These are phyloP conservation scores for Microtus californicus DNA, from an alignment of 2,797 vertebrate species.

Conservation along the genomic window DNA sequence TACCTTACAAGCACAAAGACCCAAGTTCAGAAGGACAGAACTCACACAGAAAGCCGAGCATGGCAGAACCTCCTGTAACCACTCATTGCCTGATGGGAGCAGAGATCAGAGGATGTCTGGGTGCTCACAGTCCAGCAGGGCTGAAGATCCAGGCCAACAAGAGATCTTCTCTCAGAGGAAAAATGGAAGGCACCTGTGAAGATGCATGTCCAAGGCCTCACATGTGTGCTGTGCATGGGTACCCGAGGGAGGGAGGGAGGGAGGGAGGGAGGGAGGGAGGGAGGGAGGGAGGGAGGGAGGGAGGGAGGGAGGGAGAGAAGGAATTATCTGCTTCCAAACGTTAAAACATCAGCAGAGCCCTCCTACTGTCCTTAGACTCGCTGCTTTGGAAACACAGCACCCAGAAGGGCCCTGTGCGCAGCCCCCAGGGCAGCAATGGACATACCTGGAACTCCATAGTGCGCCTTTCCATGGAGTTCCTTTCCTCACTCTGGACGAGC, in stretches of 20 bases:
- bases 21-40: neutral
- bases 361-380: neutral
- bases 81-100: neutral
- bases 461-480: neutral
- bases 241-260: too few species aligned
- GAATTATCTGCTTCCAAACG: neutral
- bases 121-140: neutral
- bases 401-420: neutral
- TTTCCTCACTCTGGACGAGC: neutral
- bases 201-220: neutral
- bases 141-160: neutral
- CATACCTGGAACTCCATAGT: neutral
- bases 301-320: rapidly evolving
- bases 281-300: neutral
- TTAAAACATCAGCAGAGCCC: neutral
- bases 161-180: neutral
- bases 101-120: neutral
- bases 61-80: too few species aligned
- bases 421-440: neutral
- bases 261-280: neutral
- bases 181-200: neutral
- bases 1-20: neutral
- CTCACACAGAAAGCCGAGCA: neutral
- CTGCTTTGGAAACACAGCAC: neutral
- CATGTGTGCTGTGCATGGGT: neutral